A percentile compares a stretch with the other conserved stretches of the same genome.
phyloP scores from a whole-genome alignment of 2,888 invertebrate species.

The Onthophagus sagittarius region DNA sequence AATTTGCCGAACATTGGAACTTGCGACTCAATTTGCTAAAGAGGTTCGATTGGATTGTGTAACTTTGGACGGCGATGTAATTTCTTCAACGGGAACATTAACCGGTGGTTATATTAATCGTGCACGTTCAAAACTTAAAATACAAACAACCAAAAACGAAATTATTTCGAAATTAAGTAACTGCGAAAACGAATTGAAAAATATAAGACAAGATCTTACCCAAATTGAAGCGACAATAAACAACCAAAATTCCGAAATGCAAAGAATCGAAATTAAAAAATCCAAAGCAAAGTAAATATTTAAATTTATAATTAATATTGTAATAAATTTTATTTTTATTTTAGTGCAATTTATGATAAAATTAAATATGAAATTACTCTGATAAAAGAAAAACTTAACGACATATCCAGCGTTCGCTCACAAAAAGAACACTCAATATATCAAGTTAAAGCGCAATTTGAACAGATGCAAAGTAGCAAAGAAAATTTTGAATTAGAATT shows the following conservation, averaged over 20 bases:
- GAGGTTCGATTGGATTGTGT: constrained; percentile 96
- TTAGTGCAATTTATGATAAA: too few relatives aligned
- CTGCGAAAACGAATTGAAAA: constrained; percentile 71
- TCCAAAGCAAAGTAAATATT: constrained; percentile 84
- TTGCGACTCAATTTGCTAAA: constrained; percentile 92
- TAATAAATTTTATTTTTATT: too few relatives aligned
- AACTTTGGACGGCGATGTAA: constrained; percentile 94
- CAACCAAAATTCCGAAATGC: constrained; percentile 93
- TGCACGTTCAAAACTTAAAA: constrained; percentile 86
- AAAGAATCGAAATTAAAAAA: constrained; percentile 94
- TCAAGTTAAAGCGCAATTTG: too few relatives aligned
- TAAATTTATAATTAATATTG: too few relatives aligned
- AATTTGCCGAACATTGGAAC: constrained; percentile 95
- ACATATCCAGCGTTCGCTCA: too few relatives aligned
- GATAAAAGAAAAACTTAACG: too few relatives aligned
- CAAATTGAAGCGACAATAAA: constrained; percentile 81
- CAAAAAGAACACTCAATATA: too few relatives aligned
- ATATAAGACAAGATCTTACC: constrained; percentile 71
- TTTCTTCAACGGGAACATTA: constrained; percentile 92
- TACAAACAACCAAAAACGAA: constrained; percentile 88
- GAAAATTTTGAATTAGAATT: too few relatives aligned
- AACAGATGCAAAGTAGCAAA: too few relatives aligned
- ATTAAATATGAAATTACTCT: too few relatives aligned
- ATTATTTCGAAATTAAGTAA: constrained; percentile 74
- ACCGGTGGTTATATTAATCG: constrained; percentile 99